These are phyloP conservation scores for Eucriotettix oculatus DNA, from an alignment of 2,888 invertebrate genomes.

Conservation along the genomic window DNA sequence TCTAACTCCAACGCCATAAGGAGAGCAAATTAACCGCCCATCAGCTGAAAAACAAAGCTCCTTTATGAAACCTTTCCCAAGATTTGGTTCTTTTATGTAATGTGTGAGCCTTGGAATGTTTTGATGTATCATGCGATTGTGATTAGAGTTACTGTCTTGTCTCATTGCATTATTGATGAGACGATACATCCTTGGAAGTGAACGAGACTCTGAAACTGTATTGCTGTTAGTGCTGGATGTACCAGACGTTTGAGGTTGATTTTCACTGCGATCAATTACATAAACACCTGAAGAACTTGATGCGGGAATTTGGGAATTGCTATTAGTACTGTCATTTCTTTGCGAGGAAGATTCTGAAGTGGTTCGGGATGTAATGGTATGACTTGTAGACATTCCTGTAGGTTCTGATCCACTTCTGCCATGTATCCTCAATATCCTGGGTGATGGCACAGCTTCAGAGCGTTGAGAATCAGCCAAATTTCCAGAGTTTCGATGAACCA, in stretches of 20 bases:
- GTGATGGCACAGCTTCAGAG: background rate
- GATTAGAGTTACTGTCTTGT: background rate
- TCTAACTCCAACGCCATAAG: constrained; percentile 74
- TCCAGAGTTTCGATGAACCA: background rate
- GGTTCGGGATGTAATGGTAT: background rate
- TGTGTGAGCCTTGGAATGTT: constrained; percentile 67
- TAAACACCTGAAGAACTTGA: background rate
- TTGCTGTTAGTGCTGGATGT: background rate
- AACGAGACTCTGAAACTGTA: background rate
- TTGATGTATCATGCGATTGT: constrained; percentile 33
- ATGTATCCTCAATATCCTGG: background rate
- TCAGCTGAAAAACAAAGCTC: constrained; percentile 82
- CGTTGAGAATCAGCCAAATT: background rate
- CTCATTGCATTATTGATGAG: background rate
- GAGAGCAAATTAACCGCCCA: constrained; percentile 79
- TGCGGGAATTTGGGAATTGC: background rate
- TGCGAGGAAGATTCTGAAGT: background rate
- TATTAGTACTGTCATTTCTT: background rate
- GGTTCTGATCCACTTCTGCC: background rate
- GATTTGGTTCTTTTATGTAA: constrained; percentile 71
- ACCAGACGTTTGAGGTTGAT: background rate
- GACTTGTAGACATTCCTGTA: background rate
- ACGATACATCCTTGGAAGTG: background rate
- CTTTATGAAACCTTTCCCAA: constrained; percentile 82
- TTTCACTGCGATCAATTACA: too few species aligned